Percentiles rank a stretch among this genome's conserved stretches.
phyloP scores from a whole-genome alignment of 2,888 invertebrate species.

The Tetranychus piercei region DNA sequence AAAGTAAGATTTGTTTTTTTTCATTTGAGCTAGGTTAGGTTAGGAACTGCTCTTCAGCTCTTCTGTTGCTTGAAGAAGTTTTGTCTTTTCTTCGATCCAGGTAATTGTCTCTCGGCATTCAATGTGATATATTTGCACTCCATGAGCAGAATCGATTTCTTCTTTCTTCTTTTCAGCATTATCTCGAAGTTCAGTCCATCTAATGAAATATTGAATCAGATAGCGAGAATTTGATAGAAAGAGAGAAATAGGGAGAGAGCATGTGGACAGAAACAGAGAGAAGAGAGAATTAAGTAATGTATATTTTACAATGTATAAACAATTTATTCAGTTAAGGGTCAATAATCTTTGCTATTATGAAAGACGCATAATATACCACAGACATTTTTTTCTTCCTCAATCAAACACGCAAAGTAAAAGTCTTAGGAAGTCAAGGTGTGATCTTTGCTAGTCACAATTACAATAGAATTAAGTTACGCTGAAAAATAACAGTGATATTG shows the following conservation, averaged over 20 bases:
- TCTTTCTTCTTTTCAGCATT: slow-evolving; percentile 92
- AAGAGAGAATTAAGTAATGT: background rate
- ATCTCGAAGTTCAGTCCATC: slow-evolving; percentile 51
- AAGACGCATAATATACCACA: background rate
- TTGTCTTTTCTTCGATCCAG: slow-evolving; percentile 98
- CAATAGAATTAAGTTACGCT: too few species aligned
- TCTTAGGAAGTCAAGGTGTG: background rate
- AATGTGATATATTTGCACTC: slow-evolving; percentile 97
- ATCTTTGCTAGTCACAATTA: too few species aligned
- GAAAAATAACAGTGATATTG: too few species aligned
- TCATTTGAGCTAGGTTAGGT: too few species aligned
- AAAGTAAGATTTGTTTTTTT: too few species aligned
- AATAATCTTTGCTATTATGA: background rate
- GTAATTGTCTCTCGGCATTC: slow-evolving; percentile 95
- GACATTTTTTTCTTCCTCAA: background rate
- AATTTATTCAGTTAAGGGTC: background rate
- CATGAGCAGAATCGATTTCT: slow-evolving; percentile 84
- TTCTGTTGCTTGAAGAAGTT: slow-evolving; percentile 91
- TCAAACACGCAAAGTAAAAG: background rate
- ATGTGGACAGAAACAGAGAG: background rate
- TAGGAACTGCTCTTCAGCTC: too few species aligned
- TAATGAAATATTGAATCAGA: slow-evolving; percentile 24
- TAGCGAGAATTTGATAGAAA: background rate
- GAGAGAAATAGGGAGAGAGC: background rate
- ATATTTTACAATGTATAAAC: background rate